These are phyloP conservation scores for Hestina assimilis DNA, from an alignment of 1,140 invertebrate genomes.

Conservation along the genomic window DNA sequence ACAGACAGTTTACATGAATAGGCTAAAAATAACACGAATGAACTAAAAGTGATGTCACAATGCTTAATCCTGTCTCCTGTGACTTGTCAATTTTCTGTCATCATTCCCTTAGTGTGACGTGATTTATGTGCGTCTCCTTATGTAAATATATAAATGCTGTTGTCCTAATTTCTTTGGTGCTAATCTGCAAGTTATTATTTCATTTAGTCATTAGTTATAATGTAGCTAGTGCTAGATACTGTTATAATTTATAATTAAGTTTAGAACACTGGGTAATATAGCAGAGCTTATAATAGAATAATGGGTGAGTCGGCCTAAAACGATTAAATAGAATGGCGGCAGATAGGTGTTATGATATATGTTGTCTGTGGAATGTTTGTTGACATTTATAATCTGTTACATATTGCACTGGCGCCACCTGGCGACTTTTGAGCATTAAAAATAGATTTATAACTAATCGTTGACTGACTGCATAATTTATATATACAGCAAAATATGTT, in stretches of 20 bases:
- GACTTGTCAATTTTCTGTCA: too few relatives aligned
- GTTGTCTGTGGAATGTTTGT: slow-evolving; percentile 31
- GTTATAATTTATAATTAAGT: slow-evolving; percentile 28
- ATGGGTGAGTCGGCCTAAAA: slow-evolving; percentile 30
- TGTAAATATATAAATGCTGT: slow-evolving; percentile 29
- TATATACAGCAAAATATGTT: slow-evolving; percentile 46
- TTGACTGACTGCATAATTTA: slow-evolving; percentile 72
- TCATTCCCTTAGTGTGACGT: too few relatives aligned
- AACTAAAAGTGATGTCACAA: too few relatives aligned
- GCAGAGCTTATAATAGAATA: slow-evolving; percentile 37
- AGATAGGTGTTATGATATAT: slow-evolving; percentile 22
- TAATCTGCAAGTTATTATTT: slow-evolving; percentile 50
- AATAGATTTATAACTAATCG: slow-evolving; percentile 34
- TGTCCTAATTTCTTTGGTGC: slow-evolving; percentile 66
- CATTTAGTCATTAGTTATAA: slow-evolving; percentile 37
- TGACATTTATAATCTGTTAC: slow-evolving; percentile 33
- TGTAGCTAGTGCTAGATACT: slow-evolving; percentile 33
- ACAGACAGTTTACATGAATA: too few relatives aligned
- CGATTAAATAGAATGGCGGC: slow-evolving; percentile 12
- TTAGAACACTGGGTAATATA: slow-evolving; percentile 41
- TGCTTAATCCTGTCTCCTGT: too few relatives aligned
- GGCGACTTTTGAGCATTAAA: neutral
- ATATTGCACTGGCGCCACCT: slow-evolving; percentile 2
- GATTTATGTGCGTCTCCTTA: too few relatives aligned
- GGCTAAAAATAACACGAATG: too few relatives aligned